Conservation (phyloP, 2,888 invertebrate genomes). For the Synergus japonicus region DNA sequence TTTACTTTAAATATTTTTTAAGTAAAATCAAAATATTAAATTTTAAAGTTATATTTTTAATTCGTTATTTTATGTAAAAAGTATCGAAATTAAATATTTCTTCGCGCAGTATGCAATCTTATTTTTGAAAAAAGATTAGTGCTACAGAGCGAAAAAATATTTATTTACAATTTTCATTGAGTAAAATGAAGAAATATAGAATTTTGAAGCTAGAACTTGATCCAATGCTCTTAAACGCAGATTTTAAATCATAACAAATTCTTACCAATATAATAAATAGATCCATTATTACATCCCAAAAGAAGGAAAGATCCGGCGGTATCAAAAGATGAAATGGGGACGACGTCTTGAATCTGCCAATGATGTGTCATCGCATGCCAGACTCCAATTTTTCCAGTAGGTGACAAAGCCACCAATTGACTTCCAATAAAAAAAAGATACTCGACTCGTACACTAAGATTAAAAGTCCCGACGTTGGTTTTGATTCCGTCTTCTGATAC, state of each 20-base stretch:
- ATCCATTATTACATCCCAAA: slow-evolving; percentile 96
- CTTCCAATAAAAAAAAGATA: slow-evolving; percentile 98
- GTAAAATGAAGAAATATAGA: no score
- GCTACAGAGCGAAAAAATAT: no score
- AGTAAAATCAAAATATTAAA: no score
- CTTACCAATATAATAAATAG: slow-evolving; percentile 96
- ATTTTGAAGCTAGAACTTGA: not conserved
- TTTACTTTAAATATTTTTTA: no score
- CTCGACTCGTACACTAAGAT: slow-evolving; percentile 94
- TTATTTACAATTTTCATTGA: no score
- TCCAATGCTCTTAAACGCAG: not conserved
- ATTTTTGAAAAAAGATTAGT: no score
- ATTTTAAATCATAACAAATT: not conserved
- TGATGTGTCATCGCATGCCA: slow-evolving; percentile 99
- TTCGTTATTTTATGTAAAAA: no score
- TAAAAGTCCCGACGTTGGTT: slow-evolving; percentile 90
- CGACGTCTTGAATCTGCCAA: slow-evolving; percentile 98
- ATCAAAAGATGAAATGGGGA: slow-evolving; percentile 96
- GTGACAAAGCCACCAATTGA: slow-evolving; percentile 96
- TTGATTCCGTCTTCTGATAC: slow-evolving; percentile 87
- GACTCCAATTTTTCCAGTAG: slow-evolving; percentile 96
- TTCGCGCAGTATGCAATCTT: no score
- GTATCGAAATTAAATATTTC: no score
- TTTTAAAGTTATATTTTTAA: no score
- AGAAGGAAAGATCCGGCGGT: slow-evolving; percentile 97